Evolutionary conservation across 2,888 invertebrate genomes (phyloP).

Genomic region (Latheticus oryzae): DNA sequence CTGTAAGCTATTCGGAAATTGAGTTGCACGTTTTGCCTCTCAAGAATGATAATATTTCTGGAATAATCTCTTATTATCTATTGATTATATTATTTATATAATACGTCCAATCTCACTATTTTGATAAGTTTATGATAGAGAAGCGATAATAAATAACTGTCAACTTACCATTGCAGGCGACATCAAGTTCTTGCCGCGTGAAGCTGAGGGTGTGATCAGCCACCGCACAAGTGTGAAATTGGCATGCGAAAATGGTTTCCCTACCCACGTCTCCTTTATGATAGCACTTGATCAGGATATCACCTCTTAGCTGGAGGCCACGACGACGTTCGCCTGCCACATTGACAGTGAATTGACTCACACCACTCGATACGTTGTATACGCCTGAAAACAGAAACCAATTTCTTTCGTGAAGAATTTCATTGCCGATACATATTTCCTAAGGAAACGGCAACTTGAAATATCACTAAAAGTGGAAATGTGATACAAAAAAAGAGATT

Average conservation of each 20-base stretch:
- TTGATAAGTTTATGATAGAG: too few species aligned
- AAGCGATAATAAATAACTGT: too few species aligned
- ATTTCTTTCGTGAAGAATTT: not conserved
- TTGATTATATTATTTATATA: too few species aligned
- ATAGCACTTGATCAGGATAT: slow-evolving; percentile 92
- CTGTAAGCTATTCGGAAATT: too few species aligned
- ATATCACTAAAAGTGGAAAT: too few species aligned
- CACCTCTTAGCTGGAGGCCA: slow-evolving; percentile 84
- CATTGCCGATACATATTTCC: slow-evolving; percentile 11
- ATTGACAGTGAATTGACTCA: slow-evolving; percentile 76
- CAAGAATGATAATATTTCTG: too few species aligned
- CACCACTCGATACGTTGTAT: slow-evolving; percentile 76
- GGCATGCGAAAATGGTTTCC: slow-evolving; percentile 85
- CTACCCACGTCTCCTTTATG: slow-evolving; percentile 71
- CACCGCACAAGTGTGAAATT: slow-evolving; percentile 96
- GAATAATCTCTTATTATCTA: too few species aligned
- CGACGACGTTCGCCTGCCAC: slow-evolving; percentile 74
- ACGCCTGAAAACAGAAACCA: slow-evolving; percentile 67
- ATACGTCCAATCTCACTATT: too few species aligned
- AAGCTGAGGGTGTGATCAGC: slow-evolving; percentile 86
- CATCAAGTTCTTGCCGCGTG: slow-evolving; percentile 87
- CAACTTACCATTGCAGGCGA: slow-evolving; percentile 80
- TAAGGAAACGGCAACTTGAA: too few species aligned
- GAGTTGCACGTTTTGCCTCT: too few species aligned
- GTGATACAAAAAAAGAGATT: too few species aligned